Base-by-base conservation (phyloP, 2,797 vertebrate species). In the Eospalax fontanierii region DNA sequence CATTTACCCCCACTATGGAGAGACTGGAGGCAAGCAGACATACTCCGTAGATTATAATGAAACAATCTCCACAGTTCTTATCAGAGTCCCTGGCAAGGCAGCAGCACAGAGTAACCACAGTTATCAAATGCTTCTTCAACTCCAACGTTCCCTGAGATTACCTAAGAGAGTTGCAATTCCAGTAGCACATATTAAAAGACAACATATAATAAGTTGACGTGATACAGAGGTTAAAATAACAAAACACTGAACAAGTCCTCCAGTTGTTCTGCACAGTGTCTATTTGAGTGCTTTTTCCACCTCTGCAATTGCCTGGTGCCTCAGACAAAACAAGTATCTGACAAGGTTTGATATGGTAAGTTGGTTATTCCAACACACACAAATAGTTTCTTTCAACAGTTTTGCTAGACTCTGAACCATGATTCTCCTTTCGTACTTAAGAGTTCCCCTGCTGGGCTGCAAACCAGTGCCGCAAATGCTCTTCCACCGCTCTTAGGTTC, bases 131-230 rank as follows among this genome's bases (percentile, higher is more conserved):
- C n/a, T 38, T 38, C n/a, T 73, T n/a, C n/a, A n/a, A n/a, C n/a
- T n/a, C n/a, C n/a, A n/a, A n/a, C n/a, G n/a, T n/a, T n/a, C 87
- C 78, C 24, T 74, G 40, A 80, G 83, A 94, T 80, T 73, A 83
- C 75, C n/a, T 81, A n/a, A 82, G 18, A 76, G 46, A 96, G 91
- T 70, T 92, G 28, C 22, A 95, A 66, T 84, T 93, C 80, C 68
- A 83, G 12, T 82, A 63, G 16, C 12, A 35, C 33, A 15, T n/a
- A n/a, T 65, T 81, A 87, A 85, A 97, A 93, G 94, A 73, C n/a
- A 80, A 46, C 19, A 40, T 57, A 80, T 38, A 93, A 40, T 68
- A 92, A 61, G 30, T 28, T 50, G 33, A 74, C 68, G 75, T 71
- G 50, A 91, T 28, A 65, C 57, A 75, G 12, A 81, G 2, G 28